Conservation (phyloP, 2,797 vertebrate genomes). For the Gymnothorax javanicus region DNA sequence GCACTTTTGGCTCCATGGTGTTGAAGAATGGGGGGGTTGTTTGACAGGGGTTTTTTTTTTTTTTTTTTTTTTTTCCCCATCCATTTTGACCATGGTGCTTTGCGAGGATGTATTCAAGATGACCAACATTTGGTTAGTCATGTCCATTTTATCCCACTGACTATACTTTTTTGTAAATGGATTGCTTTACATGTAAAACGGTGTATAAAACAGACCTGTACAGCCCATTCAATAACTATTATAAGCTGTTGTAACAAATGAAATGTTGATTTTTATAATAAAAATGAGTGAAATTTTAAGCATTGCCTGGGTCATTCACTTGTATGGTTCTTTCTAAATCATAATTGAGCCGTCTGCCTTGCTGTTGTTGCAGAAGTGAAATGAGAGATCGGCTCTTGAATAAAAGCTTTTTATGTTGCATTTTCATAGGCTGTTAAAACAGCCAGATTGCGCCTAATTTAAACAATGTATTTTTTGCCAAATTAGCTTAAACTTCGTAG, state of each 20-base stretch:
- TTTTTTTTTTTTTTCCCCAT: constrained; percentile 67
- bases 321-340: not conserved
- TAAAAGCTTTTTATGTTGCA: too few species aligned
- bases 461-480: too few species aligned
- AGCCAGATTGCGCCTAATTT: too few species aligned
- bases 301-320: not conserved
- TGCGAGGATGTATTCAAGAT: constrained; percentile 85
- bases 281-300: constrained; percentile 79
- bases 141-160: constrained; percentile 71
- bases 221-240: constrained; percentile 84
- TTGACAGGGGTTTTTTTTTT: too few species aligned
- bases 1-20: constrained; percentile 81
- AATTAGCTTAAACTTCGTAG: too few species aligned
- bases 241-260: constrained; percentile 91
- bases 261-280: constrained; percentile 96
- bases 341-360: too few species aligned
- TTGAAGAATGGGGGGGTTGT: constrained; percentile 51
- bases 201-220: constrained; percentile 83
- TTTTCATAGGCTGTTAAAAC: too few species aligned
- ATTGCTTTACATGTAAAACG: constrained; percentile 84
- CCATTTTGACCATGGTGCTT: constrained; percentile 79
- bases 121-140: constrained; percentile 88
- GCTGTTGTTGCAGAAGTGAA: too few species aligned
- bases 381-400: too few species aligned
- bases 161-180: constrained; percentile 80